Conservation (phyloP, 2,113 vertebrate genomes). For the Otolemur garnettii region DNA sequence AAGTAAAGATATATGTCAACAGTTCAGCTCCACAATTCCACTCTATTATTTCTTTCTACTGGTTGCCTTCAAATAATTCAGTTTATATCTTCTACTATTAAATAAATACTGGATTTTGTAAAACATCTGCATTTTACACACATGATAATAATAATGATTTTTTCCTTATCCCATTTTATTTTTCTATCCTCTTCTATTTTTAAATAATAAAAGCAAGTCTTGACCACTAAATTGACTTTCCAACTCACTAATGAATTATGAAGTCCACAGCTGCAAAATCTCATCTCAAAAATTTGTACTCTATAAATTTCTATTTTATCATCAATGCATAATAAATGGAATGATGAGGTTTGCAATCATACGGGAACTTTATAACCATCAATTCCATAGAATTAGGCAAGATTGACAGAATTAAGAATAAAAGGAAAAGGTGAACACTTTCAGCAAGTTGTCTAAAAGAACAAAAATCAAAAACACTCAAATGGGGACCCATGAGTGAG, state of each 20-base stretch:
- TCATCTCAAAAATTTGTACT: background rate
- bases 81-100: conserved; percentile 9
- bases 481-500: background rate
- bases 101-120: background rate
- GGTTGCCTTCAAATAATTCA: background rate
- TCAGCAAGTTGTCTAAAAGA: background rate
- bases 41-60: background rate
- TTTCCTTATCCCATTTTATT: background rate
- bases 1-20: background rate
- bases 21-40: background rate
- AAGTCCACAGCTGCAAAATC: background rate
- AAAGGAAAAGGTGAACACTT: background rate
- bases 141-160: background rate
- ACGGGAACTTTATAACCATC: background rate
- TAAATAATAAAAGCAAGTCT: background rate
- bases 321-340: conserved; percentile 16
- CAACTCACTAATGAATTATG: background rate
- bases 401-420: background rate
- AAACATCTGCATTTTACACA: background rate
- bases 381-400: background rate
- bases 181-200: background rate
- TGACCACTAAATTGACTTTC: background rate
- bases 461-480: background rate
- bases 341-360: background rate
- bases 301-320: background rate